These are phyloP conservation scores for Amblyopsis hoosieri DNA, from an alignment of 2,797 vertebrate species.

Conservation along the genomic window DNA sequence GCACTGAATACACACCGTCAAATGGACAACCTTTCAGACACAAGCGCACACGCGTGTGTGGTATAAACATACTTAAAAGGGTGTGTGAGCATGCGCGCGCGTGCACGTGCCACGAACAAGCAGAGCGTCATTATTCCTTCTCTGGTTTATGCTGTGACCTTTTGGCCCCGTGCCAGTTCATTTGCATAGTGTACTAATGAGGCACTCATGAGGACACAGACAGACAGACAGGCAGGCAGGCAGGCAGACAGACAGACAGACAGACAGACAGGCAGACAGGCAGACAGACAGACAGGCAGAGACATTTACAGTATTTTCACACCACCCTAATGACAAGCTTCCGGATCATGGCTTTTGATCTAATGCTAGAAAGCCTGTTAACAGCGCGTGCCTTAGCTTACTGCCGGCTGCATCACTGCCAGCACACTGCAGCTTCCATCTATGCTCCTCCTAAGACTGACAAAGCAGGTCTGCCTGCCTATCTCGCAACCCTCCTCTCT, in stretches of 20 bases:
- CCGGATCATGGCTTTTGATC: too few species aligned
- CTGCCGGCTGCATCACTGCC: conserved; percentile 18
- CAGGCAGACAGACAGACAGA: conserved; percentile 1
- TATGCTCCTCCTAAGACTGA: conserved; percentile 38
- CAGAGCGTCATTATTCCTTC: conserved; percentile 69
- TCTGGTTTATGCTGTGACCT: conserved; percentile 78
- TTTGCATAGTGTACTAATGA: conserved; percentile 86
- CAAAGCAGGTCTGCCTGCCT: conserved; percentile 37
- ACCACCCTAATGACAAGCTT: neutral
- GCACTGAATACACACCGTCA: conserved; percentile 13
- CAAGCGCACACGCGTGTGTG: conserved; percentile 4
- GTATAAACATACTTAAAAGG: conserved; percentile 8
- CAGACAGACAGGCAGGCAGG: conserved; percentile 50
- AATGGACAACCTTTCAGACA: conserved; percentile 36
- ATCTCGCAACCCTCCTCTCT: conserved; percentile 40
- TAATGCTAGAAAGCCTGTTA: too few species aligned
- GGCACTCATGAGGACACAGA: conserved; percentile 40
- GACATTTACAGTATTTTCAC: neutral
- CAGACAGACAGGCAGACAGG: conserved; percentile 20
- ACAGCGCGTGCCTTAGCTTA: neutral
- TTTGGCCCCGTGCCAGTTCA: conserved; percentile 78
- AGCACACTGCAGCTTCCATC: conserved; percentile 40
- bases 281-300: conserved; percentile 14
- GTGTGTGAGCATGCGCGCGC: conserved; percentile 19
- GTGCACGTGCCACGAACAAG: conserved; percentile 30